phyloP scores from a whole-genome alignment of 2,797 vertebrate genomes.

The Argyrosomus regius region DNA sequence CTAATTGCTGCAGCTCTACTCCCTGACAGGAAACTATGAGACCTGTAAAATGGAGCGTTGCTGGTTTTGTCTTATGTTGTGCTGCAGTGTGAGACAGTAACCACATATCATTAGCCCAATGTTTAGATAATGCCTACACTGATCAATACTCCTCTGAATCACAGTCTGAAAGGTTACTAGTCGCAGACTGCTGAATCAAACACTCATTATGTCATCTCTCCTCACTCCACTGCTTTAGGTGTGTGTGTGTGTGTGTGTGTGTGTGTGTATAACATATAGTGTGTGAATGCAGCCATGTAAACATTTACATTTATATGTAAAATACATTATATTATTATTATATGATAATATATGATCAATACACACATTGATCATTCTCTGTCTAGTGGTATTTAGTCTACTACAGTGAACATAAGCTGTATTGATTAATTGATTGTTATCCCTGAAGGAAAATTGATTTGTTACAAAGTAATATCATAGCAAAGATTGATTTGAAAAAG shows the following conservation, averaged over 20 bases:
- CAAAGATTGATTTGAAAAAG: background rate
- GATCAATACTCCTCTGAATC: constrained; percentile 43
- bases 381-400: background rate
- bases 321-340: no score
- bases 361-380: background rate
- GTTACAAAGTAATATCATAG: background rate
- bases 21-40: background rate
- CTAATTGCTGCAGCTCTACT: no score
- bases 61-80: background rate
- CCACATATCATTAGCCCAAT: constrained; percentile 36
- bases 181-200: constrained; percentile 13
- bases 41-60: background rate
- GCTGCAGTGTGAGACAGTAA: constrained; percentile 8
- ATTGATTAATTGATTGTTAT: background rate
- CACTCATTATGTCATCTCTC: constrained; percentile 5
- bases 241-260: background rate
- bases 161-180: constrained; percentile 44
- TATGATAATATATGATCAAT: no score
- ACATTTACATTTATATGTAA: background rate
- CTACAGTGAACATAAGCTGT: background rate
- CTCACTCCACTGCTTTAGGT: constrained; percentile 6
- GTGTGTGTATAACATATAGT: background rate
- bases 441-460: background rate
- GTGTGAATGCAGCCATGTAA: background rate
- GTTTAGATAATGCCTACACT: background rate